These are phyloP conservation scores for Nothoprocta perdicaria DNA, from an alignment of 2,113 vertebrate genomes.

Conservation along the genomic window DNA sequence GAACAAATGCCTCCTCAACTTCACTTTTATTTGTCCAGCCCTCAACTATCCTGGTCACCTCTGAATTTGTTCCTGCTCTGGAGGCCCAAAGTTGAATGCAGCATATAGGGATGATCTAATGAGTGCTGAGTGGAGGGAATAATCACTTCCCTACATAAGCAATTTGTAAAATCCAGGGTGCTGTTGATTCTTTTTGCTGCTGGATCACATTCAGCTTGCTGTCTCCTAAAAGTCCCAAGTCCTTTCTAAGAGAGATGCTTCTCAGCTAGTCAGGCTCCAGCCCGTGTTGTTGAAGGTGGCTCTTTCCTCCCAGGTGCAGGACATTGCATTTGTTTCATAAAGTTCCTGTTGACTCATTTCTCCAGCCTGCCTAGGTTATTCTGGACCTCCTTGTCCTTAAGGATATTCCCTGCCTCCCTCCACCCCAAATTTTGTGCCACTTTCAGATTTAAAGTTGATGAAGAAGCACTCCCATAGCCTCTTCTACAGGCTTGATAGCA, in stretches of 20 bases:
- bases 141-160: neutral
- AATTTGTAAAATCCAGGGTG: fast-evolving
- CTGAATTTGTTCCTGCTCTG: neutral
- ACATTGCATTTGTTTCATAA: neutral
- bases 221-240: fast-evolving
- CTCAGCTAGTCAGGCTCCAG: neutral
- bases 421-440: neutral
- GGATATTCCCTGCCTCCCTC: neutral
- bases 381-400: neutral
- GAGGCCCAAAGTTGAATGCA: neutral
- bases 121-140: neutral
- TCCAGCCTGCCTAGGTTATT: neutral
- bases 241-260: neutral
- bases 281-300: neutral
- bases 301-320: neutral
- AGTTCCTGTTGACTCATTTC: neutral
- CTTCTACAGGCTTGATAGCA: neutral
- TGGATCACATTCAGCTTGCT: neutral
- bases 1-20: neutral
- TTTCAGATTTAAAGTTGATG: neutral
- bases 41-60: neutral
- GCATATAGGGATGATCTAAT: neutral
- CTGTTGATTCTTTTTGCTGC: neutral
- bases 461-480: neutral
- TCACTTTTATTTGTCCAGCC: neutral